Conservation (phyloP, 2,113 vertebrate genomes). For the Blennius ocellaris region DNA sequence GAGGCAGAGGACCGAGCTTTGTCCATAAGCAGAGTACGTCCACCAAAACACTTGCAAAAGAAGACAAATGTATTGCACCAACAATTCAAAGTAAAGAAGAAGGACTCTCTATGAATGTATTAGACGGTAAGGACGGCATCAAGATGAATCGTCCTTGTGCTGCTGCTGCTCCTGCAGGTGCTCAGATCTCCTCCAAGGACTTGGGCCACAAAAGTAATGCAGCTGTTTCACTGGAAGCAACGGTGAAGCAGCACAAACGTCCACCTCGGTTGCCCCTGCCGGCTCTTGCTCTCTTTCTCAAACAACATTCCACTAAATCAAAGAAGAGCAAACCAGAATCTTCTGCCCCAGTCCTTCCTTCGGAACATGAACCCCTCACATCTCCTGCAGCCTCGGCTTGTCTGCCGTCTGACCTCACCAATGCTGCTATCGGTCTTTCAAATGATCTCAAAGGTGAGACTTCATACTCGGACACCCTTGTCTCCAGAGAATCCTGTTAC, state of each 20-base stretch:
- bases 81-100: not conserved
- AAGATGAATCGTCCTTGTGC: not conserved
- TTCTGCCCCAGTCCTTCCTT: not conserved
- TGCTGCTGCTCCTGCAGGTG: not conserved
- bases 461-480: not conserved
- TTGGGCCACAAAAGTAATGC: not conserved
- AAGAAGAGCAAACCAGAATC: constrained; percentile 49
- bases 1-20: not conserved
- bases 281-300: constrained; percentile 79
- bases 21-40: not conserved
- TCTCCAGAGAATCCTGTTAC: not conserved
- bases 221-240: constrained; percentile 6
- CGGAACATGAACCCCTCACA: constrained; percentile 19
- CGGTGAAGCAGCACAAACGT: constrained; percentile 57
- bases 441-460: not conserved
- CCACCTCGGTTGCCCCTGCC: constrained; percentile 74
- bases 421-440: not conserved
- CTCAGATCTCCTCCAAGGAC: constrained; percentile 11
- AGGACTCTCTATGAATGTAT: not conserved
- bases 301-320: constrained; percentile 75
- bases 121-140: not conserved
- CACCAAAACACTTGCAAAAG: not conserved
- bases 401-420: not conserved
- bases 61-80: not conserved
- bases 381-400: constrained; percentile 6